phyloP scores from a whole-genome alignment of 2,113 vertebrate genomes.

The Pachypanchax playfairii region DNA sequence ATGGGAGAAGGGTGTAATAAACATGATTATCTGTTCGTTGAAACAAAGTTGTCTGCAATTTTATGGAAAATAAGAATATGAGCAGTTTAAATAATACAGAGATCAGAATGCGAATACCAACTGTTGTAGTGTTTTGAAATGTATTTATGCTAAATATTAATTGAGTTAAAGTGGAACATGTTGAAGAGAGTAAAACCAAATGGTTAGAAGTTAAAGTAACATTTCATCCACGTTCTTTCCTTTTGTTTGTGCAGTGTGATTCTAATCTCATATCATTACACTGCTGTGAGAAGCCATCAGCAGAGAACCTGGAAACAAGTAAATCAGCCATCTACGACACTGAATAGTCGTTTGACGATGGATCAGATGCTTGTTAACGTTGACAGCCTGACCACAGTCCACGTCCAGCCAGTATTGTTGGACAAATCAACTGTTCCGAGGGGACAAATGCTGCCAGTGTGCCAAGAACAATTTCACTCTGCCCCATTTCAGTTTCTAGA shows the following conservation, averaged over 20 bases:
- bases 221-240: background rate
- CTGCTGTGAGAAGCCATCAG: background rate
- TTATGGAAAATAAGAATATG: background rate
- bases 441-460: conserved; percentile 48
- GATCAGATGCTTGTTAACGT: conserved; percentile 17
- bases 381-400: conserved; percentile 9
- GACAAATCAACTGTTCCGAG: conserved; percentile 41
- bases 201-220: background rate
- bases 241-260: background rate
- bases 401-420: conserved; percentile 22
- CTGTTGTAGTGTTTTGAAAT: too few relatives aligned
- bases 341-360: conserved; percentile 2
- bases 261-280: conserved; percentile 15
- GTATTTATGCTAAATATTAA: too few relatives aligned
- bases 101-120: too few relatives aligned
- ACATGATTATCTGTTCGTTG: too few relatives aligned
- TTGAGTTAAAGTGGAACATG: background rate
- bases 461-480: conserved; percentile 39
- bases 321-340: conserved; percentile 3
- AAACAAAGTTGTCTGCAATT: background rate
- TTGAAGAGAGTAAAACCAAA: background rate
- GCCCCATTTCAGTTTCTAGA: conserved; percentile 33
- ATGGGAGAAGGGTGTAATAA: too few relatives aligned
- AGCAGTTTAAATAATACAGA: background rate
- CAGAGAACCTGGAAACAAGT: conserved; percentile 5